Evolutionary conservation across 2,888 invertebrate genomes (phyloP).

Genomic region (Ophion slaviceki): DNA sequence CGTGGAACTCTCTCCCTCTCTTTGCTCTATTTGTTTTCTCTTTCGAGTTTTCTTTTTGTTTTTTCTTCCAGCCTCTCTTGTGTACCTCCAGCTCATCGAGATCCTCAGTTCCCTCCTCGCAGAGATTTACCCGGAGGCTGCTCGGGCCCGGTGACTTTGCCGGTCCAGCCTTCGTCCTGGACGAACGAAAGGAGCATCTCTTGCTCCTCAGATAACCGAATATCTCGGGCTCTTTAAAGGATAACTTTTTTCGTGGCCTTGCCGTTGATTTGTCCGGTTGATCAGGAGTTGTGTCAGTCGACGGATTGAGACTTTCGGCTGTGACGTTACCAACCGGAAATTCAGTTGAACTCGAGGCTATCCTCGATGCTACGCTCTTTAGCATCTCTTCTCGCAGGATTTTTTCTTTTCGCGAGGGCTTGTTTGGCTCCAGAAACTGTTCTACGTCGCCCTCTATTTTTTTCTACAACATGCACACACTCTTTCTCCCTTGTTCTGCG

Average conservation of each 20-base stretch:
- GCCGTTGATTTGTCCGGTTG: conserved; percentile 47
- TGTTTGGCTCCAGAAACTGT: not conserved
- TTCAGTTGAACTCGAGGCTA: conserved; percentile 60
- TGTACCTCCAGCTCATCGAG: conserved; percentile 82
- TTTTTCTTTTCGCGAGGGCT: not conserved
- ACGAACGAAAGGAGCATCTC: conserved; percentile 70
- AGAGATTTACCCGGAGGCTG: conserved; percentile 75
- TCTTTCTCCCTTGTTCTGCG: not conserved
- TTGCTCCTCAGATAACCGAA: conserved; percentile 83
- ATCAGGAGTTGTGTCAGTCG: conserved; percentile 65
- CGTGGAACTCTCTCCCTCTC: not conserved
- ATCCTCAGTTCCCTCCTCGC: conserved; percentile 79
- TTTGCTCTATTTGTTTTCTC: not conserved
- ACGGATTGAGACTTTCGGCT: conserved; percentile 80
- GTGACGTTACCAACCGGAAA: conserved; percentile 75
- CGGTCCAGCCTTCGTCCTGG: conserved; percentile 57
- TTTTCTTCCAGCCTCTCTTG: conserved; percentile 44
- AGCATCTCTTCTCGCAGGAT: conserved; percentile 64
- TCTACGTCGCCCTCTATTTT: not conserved
- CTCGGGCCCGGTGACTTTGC: conserved; percentile 63
- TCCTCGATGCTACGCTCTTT: conserved; percentile 69
- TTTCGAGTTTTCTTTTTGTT: conserved; percentile 52
- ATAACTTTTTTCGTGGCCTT: conserved; percentile 92
- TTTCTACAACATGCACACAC: not conserved
- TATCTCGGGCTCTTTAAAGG: conserved; percentile 94